Evolutionary conservation across 2,113 vertebrate genomes (phyloP), one percentile per base, ranked within the genome.

Genomic region (Cyanoramphus novaezelandiae): DNA sequence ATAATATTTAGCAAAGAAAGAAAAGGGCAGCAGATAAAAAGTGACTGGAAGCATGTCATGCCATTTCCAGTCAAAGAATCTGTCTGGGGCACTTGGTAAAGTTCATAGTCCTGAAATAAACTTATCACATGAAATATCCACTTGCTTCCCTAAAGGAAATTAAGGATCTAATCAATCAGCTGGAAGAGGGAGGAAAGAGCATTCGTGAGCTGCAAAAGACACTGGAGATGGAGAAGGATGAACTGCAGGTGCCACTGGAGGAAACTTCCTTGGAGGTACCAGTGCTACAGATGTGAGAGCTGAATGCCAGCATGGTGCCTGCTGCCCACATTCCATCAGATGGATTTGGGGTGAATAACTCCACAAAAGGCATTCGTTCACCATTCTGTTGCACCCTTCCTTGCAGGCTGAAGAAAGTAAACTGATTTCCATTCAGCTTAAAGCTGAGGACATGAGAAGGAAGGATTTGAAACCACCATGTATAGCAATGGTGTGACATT

Each of bases 231-330:
- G 97, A 95, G 53, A 49, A 85, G 70, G 92, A 98, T 96, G 50
- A 99, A 97, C 97, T 98, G 82, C 98, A 98, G 71, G 84, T 98
- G 95, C 98, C 98, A 69, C 94, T 98, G 96, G 98, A 98, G 76
- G 98, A 98, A 95, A 94, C 97, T 93, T 97, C 97, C 86, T 95
- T 98, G 41, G 98, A 98, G 98, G 97, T 98, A 96, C 80, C 47
- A 71, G 3, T 17, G 52, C 50, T 78, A 46, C 63, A 96, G 70
- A 83, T 82, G 43, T 3, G n/a, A 64, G 23, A 81, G 37, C 77
- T 43, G 25, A 28, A 35, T 17, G 28, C 23, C 57, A 93, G 72
- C 33, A 37, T 3, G 8, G 17, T 41, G 74, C 24, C 72, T 82
- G 60, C 83, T 90, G 62, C 72, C 41, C 88, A 69, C 84, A 27